Evolutionary conservation across 2,113 vertebrate genomes (phyloP).

Genomic region (Toxotes chatareus): DNA sequence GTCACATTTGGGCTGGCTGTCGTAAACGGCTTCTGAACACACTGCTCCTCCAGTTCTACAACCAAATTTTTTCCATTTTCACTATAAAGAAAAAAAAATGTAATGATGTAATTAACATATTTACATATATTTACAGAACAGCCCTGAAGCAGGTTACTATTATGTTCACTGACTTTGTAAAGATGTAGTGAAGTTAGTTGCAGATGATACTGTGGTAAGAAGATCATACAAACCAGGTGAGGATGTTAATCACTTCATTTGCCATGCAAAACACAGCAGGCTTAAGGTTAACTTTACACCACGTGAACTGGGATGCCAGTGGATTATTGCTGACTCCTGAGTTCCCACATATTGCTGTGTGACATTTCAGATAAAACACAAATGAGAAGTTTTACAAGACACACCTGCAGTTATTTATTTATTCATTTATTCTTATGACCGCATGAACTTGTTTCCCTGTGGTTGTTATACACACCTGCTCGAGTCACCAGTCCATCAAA

Average conservation of each 20-base stretch:
- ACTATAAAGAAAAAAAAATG: constrained; percentile 59
- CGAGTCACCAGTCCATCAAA: constrained; percentile 49
- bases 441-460: background rate
- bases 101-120: background rate
- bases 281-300: accelerated
- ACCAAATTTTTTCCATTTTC: constrained; percentile 30
- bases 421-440: background rate
- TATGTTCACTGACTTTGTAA: background rate
- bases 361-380: constrained; percentile 19
- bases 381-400: constrained; percentile 2
- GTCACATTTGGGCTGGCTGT: constrained; percentile 36
- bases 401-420: background rate
- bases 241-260: background rate
- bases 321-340: background rate
- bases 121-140: too few species aligned
- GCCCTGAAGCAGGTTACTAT: background rate
- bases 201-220: background rate
- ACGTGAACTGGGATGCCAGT: background rate
- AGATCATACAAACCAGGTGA: constrained; percentile 72
- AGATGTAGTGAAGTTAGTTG: background rate
- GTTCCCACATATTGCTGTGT: constrained; percentile 71
- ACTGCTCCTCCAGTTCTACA: constrained; percentile 58
- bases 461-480: constrained; percentile 69
- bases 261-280: constrained; percentile 47
- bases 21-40: background rate